Base-by-base conservation (phyloP, 2,888 invertebrate species). In the Parascotia fuliginaria region DNA sequence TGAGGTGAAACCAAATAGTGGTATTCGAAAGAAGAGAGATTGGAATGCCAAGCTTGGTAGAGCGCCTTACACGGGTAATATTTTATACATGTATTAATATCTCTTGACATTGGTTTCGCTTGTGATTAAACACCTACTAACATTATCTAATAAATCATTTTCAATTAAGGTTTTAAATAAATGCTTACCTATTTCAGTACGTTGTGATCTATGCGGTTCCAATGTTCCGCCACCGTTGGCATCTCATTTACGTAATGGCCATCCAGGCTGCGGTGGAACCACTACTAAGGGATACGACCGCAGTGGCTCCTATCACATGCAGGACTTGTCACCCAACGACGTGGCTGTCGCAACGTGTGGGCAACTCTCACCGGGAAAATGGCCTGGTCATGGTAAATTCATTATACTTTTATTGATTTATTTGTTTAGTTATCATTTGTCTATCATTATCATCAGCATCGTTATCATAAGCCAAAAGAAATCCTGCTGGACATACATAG, bases 201-300 rank as follows among this genome's bases (percentile, higher is more conserved):
- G 66, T 62, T 99, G 99, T 86, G 98, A 99, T 82, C 92, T 99
- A 28, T 99, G 99, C 79, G 97, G 95, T 0, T 46, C 61, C 3
- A 73, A 47, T 40, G 95, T 95, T 67, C 94, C 95, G 0, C 94
- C 95, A 55, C 98, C 98, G 0, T 95, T 98, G 0, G 97, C 97
- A 0, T 96, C 96, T 70, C 99, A 99, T 86, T 97, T 99, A 97
- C 94, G 96, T 24, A 95, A 95, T 77, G 92, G 94, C 31, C 99
- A 99, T 90, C 96, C 97, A 0, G 99, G 99, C 0, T 99, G 99
- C 83, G 97, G 97, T 0, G 94, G 95, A 59, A 95, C 96, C 53
- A 96, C 97, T 3, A 94, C 95, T 15, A 97, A 97, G 80, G 99
- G 98, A 0, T 99, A 98, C 91, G 98, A 98, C 85, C 97, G 97